Evolutionary conservation across 2,888 invertebrate species (phyloP), one percentile per base, ranked within the genome.

Genomic region (Heliconius hortense): DNA sequence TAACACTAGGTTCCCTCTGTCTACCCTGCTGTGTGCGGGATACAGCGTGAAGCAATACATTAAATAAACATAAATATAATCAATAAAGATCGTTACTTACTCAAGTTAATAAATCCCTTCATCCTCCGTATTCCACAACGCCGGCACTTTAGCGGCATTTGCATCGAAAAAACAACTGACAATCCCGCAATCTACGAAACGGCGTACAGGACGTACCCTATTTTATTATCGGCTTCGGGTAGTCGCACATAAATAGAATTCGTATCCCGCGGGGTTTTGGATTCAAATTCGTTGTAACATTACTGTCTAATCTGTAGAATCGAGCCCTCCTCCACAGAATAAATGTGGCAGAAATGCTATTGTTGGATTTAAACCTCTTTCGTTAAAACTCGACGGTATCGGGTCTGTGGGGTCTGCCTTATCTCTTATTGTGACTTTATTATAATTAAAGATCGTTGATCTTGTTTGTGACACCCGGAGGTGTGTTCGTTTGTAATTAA

Each of bases 231-330:
- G 78, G 76, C 76, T 78, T 79, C 78, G 78, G 64, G 68, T 73
- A 74, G 59, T 69, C 60, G 21, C 74, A 76, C 73, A 76, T 66
- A 59, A 76, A 78, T 73, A 59, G 66, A 63, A 69, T 73, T 73
- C 53, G 35, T 76, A 74, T 77, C 73, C 69, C 70, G 24, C n/a
- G 72, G 24, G 79, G 62, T 59, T 60, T 73, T 28, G 69, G 69
- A 67, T 73, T 63, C 64, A 56, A 73, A 74, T 68, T 76, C 79
- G 71, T 59, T 73, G 72, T 72, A 39, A 71, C 74, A 68, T 75
- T 69, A 68, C 56, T 60, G 70, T 63, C 81, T 84, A 84, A 84
- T 84, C 83, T 82, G 82, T 80, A 82, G 81, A 82, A 84, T 84
- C 83, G 59, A 56, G 56, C 68, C 28, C 53, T 69, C 68, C 60